Conservation (phyloP, 2,113 vertebrate species). For the Callithrix jacchus region DNA sequence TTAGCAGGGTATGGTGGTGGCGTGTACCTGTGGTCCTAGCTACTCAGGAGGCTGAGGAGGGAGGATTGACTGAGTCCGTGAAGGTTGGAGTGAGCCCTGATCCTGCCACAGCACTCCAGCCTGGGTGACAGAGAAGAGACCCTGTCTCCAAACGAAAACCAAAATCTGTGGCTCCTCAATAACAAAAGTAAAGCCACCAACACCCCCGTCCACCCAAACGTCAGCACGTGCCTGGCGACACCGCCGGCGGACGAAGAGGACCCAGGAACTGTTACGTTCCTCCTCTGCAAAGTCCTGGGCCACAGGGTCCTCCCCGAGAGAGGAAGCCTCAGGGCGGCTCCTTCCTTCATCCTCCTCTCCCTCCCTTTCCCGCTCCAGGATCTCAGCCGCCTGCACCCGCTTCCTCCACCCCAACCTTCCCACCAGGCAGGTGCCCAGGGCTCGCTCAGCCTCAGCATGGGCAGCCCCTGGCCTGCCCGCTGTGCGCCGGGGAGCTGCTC, state of each 20-base stretch:
- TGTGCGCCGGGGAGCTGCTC: background rate
- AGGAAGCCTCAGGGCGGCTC: background rate
- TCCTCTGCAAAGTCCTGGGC: no score
- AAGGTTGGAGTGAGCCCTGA: no score
- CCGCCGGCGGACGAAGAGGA: background rate
- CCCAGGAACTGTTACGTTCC: rapidly evolving
- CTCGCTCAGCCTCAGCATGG: background rate
- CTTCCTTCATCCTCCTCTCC: background rate
- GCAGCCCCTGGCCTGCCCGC: background rate
- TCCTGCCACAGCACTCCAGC: no score
- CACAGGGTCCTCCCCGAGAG: background rate
- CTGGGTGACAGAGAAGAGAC: no score
- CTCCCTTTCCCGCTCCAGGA: rapidly evolving
- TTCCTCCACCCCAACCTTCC: no score
- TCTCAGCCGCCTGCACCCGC: no score
- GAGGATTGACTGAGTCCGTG: no score
- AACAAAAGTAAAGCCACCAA: background rate
- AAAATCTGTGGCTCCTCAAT: background rate
- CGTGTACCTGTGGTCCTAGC: no score
- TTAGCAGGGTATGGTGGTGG: no score
- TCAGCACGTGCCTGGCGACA: background rate
- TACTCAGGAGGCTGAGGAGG: no score
- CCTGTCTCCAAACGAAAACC: no score
- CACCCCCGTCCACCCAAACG: background rate
- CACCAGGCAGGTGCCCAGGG: background rate